Evolutionary conservation across 2,888 invertebrate genomes (phyloP).

Genomic region (Andrena chrysosceles): DNA sequence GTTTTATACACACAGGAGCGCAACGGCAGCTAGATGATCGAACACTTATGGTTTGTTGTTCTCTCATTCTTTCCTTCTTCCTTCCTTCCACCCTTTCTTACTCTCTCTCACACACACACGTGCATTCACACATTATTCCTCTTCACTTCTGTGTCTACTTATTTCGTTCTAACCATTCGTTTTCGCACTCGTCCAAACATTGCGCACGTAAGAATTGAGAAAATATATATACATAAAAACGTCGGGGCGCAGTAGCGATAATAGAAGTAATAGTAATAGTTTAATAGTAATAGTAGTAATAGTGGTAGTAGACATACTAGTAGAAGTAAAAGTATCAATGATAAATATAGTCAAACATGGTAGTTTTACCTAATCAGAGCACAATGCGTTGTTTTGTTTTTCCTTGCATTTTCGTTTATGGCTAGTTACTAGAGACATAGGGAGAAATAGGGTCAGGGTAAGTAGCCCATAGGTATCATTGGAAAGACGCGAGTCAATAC

Average conservation of each 20-base stretch:
- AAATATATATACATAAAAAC: slow-evolving; percentile 73
- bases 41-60: slow-evolving; percentile 82
- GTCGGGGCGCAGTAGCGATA: slow-evolving; percentile 69
- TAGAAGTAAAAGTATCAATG: slow-evolving; percentile 72
- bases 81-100: slow-evolving; percentile 7
- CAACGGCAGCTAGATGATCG: slow-evolving; percentile 83
- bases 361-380: slow-evolving; percentile 64
- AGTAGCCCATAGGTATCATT: slow-evolving; percentile 61
- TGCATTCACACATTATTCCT: slow-evolving; percentile 45
- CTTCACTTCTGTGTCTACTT: slow-evolving; percentile 24
- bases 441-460: slow-evolving; percentile 42
- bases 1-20: slow-evolving; percentile 76
- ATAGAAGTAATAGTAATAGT: slow-evolving; percentile 74
- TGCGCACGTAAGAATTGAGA: slow-evolving; percentile 70
- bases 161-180: slow-evolving; percentile 25
- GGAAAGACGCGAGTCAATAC: slow-evolving; percentile 69
- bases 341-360: slow-evolving; percentile 70
- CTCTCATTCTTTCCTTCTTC: slow-evolving; percentile 57
- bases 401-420: slow-evolving; percentile 61
- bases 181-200: slow-evolving; percentile 56
- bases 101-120: slow-evolving; percentile 4
- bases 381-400: slow-evolving; percentile 59
- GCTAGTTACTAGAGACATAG: slow-evolving; percentile 70
- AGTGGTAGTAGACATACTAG: slow-evolving; percentile 70
- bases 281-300: slow-evolving; percentile 72